Evolutionary conservation across 2,113 vertebrate genomes (phyloP).

Genomic region (Rhipidura dahli): DNA sequence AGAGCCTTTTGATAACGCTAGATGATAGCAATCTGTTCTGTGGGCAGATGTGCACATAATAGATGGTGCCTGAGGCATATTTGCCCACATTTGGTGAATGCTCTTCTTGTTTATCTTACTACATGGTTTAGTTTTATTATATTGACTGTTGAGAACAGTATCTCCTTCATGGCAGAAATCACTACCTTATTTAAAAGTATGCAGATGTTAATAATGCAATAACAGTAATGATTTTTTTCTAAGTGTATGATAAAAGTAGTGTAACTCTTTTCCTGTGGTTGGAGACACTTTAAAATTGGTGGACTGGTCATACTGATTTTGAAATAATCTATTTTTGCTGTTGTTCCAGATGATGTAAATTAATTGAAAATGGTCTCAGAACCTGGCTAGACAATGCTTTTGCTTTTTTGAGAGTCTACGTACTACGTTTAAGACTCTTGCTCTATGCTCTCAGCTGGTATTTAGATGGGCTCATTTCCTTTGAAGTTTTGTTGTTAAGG

Average conservation of each 20-base stretch:
- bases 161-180: not conserved
- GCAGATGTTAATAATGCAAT: slow-evolving; percentile 26
- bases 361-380: not conserved
- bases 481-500: not conserved
- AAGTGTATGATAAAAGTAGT: not conserved
- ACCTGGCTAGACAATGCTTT: not conserved
- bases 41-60: not conserved
- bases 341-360: not conserved
- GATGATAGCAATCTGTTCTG: not conserved
- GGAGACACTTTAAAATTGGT: not conserved
- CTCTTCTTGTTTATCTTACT: not conserved
- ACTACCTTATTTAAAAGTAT: not conserved
- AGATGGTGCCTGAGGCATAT: not conserved
- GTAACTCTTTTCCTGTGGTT: not conserved
- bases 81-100: not conserved
- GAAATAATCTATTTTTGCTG: not conserved
- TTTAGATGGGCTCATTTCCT: not conserved
- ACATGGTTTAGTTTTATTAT: not conserved
- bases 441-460: not conserved
- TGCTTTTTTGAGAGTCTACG: not conserved
- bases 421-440: not conserved
- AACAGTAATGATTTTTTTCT: not conserved
- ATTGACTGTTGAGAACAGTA: not conserved
- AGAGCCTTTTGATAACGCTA: not conserved
- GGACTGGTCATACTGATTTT: not conserved